Conservation (phyloP, 2,797 vertebrate species). For the Rhodeus uyekii region DNA sequence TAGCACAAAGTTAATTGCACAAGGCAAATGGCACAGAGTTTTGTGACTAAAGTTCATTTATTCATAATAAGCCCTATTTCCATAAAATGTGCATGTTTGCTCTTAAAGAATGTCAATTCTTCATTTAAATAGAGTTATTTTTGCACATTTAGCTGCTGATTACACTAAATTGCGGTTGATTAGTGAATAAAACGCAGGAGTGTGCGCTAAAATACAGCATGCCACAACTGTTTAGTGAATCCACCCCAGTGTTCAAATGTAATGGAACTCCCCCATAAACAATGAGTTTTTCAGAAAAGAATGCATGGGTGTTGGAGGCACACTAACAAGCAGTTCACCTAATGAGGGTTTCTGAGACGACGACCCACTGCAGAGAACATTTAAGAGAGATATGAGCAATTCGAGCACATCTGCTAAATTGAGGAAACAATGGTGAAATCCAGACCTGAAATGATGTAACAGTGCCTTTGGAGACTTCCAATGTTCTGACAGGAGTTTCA, state of each 20-base stretch:
- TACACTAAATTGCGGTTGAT: background rate
- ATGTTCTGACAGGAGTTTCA: conserved; percentile 53
- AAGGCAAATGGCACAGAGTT: background rate
- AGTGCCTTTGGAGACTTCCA: conserved; percentile 45
- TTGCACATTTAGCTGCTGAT: background rate
- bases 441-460: conserved; percentile 53
- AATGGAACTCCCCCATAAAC: conserved; percentile 16
- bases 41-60: background rate
- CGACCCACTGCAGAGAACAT: conserved; percentile 43
- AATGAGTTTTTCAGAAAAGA: conserved; percentile 21
- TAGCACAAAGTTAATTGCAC: background rate
- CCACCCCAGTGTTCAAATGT: conserved; percentile 5
- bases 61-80: background rate
- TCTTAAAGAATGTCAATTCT: background rate
- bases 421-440: conserved; percentile 45
- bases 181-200: background rate
- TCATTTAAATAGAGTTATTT: background rate
- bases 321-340: conserved; percentile 43
- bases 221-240: conserved; percentile 7
- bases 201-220: background rate
- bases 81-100: background rate
- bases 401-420: conserved; percentile 40
- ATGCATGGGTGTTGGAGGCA: conserved; percentile 27
- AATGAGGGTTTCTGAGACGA: conserved; percentile 42
- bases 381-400: conserved; percentile 50